Evolutionary conservation across 2,113 vertebrate genomes (phyloP).

Genomic region (Phyllostomus discolor): DNA sequence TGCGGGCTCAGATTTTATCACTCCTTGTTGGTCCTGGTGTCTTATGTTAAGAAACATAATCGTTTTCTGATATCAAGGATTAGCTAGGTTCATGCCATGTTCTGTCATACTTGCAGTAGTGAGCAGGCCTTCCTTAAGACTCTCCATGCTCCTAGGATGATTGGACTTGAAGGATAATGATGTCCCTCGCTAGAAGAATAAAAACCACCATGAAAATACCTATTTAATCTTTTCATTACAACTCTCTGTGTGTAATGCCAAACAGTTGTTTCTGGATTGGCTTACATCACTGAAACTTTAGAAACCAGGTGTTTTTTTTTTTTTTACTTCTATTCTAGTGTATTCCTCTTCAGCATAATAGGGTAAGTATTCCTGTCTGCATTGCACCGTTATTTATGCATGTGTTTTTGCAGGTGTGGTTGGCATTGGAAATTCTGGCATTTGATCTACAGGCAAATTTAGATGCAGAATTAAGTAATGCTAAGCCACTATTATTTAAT

Average conservation of each 20-base stretch:
- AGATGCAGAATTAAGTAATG: not conserved
- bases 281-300: conserved; percentile 47
- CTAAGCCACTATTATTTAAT: not conserved
- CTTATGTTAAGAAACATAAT: not conserved
- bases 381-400: not conserved
- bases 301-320: conserved; percentile 35
- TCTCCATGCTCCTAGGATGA: not conserved
- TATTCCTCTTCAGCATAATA: not conserved
- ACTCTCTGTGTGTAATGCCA: conserved; percentile 39
- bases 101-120: not conserved
- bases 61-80: not conserved
- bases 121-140: not conserved
- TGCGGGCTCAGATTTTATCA: not conserved
- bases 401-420: conserved; percentile 33
- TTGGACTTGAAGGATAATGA: not conserved
- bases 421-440: conserved; percentile 29
- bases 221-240: conserved; percentile 16
- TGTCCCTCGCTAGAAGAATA: not conserved
- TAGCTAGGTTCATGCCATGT: not conserved
- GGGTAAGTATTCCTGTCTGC: conserved; percentile 42
- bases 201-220: conserved; percentile 16
- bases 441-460: not conserved
- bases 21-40: not conserved
- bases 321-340: not conserved
- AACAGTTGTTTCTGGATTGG: conserved; percentile 27